Conservation (phyloP, 2,797 vertebrate genomes). For the Alectoris magna region DNA sequence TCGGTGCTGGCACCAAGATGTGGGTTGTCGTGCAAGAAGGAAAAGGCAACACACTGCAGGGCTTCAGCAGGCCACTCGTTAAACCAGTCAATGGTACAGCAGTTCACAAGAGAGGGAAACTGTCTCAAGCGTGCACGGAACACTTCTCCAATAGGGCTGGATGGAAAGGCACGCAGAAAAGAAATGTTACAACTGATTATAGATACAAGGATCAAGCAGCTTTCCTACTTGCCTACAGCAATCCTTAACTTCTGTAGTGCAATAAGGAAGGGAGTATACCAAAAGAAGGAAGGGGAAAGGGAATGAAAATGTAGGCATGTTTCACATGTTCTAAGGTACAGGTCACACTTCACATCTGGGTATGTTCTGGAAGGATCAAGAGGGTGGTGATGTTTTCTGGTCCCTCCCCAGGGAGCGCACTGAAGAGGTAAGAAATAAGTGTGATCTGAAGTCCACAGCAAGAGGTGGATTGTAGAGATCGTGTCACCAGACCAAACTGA, state of each 20-base stretch:
- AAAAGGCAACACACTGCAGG: constrained; percentile 87
- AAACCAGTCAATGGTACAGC: constrained; percentile 96
- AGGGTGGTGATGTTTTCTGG: neutral
- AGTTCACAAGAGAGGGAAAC: constrained; percentile 93
- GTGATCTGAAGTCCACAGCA: neutral
- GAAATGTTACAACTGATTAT: neutral
- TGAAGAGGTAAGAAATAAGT: neutral
- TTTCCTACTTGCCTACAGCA: neutral
- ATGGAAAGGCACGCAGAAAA: neutral
- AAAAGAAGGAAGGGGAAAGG: neutral
- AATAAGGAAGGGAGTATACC: neutral
- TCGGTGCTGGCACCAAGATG: constrained; percentile 78
- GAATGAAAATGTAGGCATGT: neutral
- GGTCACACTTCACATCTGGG: neutral
- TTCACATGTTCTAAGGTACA: neutral
- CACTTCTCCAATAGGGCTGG: constrained; percentile 91
- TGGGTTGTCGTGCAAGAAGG: constrained; percentile 85
- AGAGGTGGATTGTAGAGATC: neutral
- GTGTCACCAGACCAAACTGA: neutral
- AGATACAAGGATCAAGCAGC: neutral
- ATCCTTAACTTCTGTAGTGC: neutral
- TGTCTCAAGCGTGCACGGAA: constrained; percentile 90
- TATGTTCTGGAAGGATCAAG: neutral
- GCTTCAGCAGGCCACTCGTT: constrained; percentile 93
- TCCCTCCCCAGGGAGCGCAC: neutral